Evolutionary conservation across 2,888 invertebrate genomes (phyloP).

Genomic region (Orchesellides sinensis): DNA sequence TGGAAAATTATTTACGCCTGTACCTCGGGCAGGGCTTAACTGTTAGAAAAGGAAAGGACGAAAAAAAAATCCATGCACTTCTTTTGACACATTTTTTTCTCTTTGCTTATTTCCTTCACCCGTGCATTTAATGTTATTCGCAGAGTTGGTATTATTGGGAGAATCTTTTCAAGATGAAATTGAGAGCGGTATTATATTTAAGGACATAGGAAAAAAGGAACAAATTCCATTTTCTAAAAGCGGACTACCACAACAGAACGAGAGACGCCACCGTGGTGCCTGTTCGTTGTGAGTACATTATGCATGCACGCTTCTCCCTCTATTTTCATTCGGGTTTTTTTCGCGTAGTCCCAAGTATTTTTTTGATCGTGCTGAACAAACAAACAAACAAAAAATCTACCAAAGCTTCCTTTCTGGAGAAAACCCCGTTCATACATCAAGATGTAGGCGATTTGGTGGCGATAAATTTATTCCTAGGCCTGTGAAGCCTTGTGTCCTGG

Average conservation of each 20-base stretch:
- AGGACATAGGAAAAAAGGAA: conserved; percentile 5
- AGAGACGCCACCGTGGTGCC: neutral
- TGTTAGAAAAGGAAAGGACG: neutral
- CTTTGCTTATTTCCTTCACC: conserved; percentile 24
- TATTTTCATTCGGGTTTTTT: neutral
- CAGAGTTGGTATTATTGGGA: conserved; percentile 2
- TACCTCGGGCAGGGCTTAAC: conserved; percentile 34
- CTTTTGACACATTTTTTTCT: conserved; percentile 20
- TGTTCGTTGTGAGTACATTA: conserved; percentile 5
- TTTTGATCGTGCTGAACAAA: neutral
- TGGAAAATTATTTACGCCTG: conserved; percentile 46
- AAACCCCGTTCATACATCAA: neutral
- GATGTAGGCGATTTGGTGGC: neutral
- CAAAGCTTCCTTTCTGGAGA: neutral
- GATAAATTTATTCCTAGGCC: neutral
- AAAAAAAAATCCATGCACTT: neutral
- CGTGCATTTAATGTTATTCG: too few species aligned
- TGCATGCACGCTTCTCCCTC: conserved; percentile 36
- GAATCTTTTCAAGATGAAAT: conserved; percentile 17
- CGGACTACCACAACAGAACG: conserved; percentile 1
- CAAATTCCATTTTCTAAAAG: conserved; percentile 20
- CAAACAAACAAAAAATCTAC: conserved; percentile 29
- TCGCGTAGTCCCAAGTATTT: neutral
- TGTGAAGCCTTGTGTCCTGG: neutral
- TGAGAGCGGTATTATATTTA: conserved; percentile 12